Conservation (phyloP, 2,797 vertebrate species). For the Picus viridis region DNA sequence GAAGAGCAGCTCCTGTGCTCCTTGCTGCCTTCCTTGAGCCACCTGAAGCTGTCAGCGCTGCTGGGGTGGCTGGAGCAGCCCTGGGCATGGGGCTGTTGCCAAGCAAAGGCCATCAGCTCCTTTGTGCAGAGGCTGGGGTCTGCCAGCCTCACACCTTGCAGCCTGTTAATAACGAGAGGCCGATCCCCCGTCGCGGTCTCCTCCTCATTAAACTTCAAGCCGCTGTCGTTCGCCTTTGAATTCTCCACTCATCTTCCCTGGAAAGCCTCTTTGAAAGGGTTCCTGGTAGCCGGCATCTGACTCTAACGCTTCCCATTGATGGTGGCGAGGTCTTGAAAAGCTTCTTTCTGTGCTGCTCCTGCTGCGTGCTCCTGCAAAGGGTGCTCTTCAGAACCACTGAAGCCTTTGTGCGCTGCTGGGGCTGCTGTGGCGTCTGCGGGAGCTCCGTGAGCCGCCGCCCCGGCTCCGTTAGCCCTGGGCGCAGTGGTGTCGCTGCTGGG, state of each 20-base stretch:
- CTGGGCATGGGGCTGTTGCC: rapidly evolving
- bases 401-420: not conserved
- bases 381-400: constrained; percentile 22
- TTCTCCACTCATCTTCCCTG: constrained; percentile 22
- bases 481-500: rapidly evolving
- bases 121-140: not conserved
- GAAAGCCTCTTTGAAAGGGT: constrained; percentile 32
- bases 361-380: not conserved
- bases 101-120: constrained; percentile 6
- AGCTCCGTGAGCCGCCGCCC: not conserved
- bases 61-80: not conserved
- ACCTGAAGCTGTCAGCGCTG: not conserved
- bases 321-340: constrained; percentile 40
- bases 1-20: not conserved
- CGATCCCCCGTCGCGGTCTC: not conserved
- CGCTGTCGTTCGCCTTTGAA: constrained; percentile 22
- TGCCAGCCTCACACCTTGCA: not conserved
- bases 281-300: not conserved
- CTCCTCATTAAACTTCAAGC: constrained; percentile 66
- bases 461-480: rapidly evolving
- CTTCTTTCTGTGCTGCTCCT: constrained; percentile 22
- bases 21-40: not conserved
- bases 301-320: not conserved
- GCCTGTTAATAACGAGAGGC: not conserved
- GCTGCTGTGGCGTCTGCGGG: rapidly evolving